Evolutionary conservation across 2,888 invertebrate species (phyloP).

Genomic region (Netelia melanura): DNA sequence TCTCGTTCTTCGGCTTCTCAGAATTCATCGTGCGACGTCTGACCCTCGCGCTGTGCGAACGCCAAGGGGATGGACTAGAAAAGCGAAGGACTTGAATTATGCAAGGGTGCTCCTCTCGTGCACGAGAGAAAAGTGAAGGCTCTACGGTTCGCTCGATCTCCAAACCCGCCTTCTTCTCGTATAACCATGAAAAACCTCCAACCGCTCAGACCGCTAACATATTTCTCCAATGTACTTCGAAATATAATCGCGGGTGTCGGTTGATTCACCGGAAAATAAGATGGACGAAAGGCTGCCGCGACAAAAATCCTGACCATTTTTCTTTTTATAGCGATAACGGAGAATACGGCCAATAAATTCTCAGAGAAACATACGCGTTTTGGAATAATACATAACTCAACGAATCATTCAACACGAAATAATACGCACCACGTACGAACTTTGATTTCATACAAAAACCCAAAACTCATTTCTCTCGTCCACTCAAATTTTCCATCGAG

Average conservation of each 20-base stretch:
- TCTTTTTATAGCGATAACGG: neutral
- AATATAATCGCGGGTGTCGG: constrained; percentile 41
- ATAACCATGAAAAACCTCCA: constrained; percentile 25
- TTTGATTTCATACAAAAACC: neutral
- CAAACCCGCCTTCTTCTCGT: neutral
- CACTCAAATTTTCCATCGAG: neutral
- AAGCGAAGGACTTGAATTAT: constrained; percentile 69
- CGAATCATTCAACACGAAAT: constrained; percentile 10
- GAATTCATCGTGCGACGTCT: constrained; percentile 69
- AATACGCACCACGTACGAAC: neutral
- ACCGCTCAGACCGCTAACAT: constrained; percentile 44
- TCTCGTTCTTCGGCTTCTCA: constrained; percentile 55
- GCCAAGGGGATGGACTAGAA: constrained; percentile 36
- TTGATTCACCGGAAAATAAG: constrained; percentile 39
- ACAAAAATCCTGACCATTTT: constrained; percentile 17
- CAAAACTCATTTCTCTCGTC: too few species aligned
- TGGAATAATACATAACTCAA: constrained; percentile 1
- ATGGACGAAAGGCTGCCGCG: constrained; percentile 11
- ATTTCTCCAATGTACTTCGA: constrained; percentile 60
- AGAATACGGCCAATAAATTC: constrained; percentile 26
- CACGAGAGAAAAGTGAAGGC: constrained; percentile 68
- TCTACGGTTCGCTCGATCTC: constrained; percentile 43
- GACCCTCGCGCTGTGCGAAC: constrained; percentile 61
- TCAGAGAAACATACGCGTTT: constrained; percentile 3
- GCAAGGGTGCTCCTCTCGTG: constrained; percentile 66